These are phyloP conservation scores for Vanessa cardui DNA, from an alignment of 2,888 invertebrate species.

Conservation along the genomic window DNA sequence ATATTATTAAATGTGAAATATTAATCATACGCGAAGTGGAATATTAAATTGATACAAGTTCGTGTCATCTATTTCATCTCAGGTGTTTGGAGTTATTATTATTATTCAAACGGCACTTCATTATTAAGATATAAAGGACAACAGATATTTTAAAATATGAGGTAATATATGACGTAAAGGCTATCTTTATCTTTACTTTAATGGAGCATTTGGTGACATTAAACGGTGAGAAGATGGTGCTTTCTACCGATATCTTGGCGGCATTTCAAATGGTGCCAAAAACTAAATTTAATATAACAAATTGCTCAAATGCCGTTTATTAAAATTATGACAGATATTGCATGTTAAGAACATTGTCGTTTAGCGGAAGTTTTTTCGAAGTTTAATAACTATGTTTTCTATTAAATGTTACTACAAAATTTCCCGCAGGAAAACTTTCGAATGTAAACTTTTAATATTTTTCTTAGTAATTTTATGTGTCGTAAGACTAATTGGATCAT, in stretches of 20 bases:
- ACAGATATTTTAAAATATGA: constrained; percentile 51
- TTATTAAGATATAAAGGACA: constrained; percentile 53
- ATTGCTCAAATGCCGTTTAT: constrained; percentile 43
- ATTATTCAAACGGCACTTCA: constrained; percentile 43
- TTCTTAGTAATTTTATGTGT: background rate
- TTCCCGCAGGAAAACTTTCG: background rate
- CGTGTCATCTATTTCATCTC: constrained; percentile 3
- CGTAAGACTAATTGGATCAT: constrained; percentile 14
- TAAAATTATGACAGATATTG: constrained; percentile 39
- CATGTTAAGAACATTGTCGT: constrained; percentile 25
- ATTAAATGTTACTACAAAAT: constrained; percentile 13
- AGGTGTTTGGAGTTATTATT: background rate
- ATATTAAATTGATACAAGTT: constrained; percentile 1
- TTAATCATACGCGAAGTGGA: constrained; percentile 15
- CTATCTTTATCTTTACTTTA: constrained; percentile 68
- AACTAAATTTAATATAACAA: constrained; percentile 52
- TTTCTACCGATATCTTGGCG: constrained; percentile 67
- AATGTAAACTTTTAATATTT: background rate
- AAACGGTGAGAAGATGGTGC: constrained; percentile 62
- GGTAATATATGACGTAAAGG: constrained; percentile 57
- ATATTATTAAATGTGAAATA: constrained; percentile 16
- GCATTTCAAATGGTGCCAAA: constrained; percentile 65
- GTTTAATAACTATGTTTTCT: constrained; percentile 15
- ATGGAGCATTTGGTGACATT: constrained; percentile 66
- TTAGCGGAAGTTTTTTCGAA: constrained; percentile 26